These are phyloP conservation scores for Zaprionus lachaisei DNA, from an alignment of 1,140 invertebrate genomes.

Conservation along the genomic window DNA sequence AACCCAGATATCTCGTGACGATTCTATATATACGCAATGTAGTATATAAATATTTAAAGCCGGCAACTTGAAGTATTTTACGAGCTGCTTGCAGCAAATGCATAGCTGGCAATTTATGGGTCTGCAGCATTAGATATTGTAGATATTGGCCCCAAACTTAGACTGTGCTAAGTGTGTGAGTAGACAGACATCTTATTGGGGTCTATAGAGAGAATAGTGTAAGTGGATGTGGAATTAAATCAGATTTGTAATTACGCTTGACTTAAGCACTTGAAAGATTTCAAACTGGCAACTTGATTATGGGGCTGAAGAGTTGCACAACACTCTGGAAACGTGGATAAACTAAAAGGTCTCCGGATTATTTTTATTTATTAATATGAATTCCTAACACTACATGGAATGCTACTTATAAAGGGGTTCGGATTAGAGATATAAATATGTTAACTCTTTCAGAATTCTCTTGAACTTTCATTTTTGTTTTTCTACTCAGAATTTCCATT, in stretches of 20 bases:
- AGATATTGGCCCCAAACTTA: slow-evolving; percentile 33
- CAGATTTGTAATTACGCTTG: slow-evolving; percentile 12
- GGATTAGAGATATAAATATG: background rate
- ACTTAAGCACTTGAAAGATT: slow-evolving; percentile 1
- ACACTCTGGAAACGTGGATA: background rate
- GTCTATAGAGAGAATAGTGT: background rate
- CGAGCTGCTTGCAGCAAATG: slow-evolving; percentile 51
- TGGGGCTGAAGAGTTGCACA: background rate
- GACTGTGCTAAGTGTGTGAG: slow-evolving; percentile 26
- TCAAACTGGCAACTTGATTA: background rate
- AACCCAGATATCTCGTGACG: slow-evolving; percentile 42
- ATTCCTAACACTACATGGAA: no score
- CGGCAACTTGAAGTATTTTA: slow-evolving; percentile 60
- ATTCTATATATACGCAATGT: slow-evolving; percentile 22
- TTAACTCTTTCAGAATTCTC: background rate
- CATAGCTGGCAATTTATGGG: slow-evolving; percentile 61
- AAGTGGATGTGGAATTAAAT: slow-evolving; percentile 7
- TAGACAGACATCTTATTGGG: slow-evolving; percentile 19
- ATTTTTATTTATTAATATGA: no score
- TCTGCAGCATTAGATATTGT: slow-evolving; percentile 28
- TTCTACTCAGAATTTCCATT: background rate
- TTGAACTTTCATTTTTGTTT: background rate
- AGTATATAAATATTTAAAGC: slow-evolving; percentile 43
- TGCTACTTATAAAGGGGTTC: background rate
- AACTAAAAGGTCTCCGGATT: background rate